Evolutionary conservation across 2,888 invertebrate species (phyloP).

Genomic region (Drosophila fungiperda): DNA sequence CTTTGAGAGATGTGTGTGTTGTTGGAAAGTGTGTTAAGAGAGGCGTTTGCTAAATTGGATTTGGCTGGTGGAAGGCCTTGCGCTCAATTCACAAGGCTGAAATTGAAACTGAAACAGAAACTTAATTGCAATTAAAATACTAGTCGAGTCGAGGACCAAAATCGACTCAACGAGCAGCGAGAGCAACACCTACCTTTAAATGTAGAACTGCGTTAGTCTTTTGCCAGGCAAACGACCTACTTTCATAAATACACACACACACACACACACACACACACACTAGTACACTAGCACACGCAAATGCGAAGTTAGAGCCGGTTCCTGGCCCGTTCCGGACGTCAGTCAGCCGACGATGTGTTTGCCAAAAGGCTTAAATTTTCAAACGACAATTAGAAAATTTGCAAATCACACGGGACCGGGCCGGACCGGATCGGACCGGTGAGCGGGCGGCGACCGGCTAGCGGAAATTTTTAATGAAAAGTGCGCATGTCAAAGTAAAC

Average conservation of each 20-base stretch:
- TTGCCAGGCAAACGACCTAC: slow-evolving; percentile 56
- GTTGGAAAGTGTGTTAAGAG: slow-evolving; percentile 40
- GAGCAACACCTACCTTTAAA: slow-evolving; percentile 71
- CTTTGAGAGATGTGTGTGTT: not conserved
- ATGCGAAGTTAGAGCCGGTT: slow-evolving; percentile 37
- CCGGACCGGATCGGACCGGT: slow-evolving; percentile 20
- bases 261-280: not conserved
- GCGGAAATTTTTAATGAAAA: slow-evolving; percentile 70
- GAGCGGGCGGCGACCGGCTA: slow-evolving; percentile 27
- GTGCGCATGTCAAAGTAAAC: slow-evolving; percentile 56
- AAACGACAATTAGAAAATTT: slow-evolving; percentile 82
- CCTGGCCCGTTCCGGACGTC: slow-evolving; percentile 62
- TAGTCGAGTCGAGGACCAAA: slow-evolving; percentile 43
- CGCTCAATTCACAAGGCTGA: slow-evolving; percentile 54
- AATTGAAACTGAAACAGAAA: slow-evolving; percentile 66
- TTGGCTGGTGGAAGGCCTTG: slow-evolving; percentile 47
- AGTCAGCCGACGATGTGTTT: slow-evolving; percentile 60
- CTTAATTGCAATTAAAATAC: slow-evolving; percentile 72
- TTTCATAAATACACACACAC: slow-evolving; percentile 35
- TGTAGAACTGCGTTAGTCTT: slow-evolving; percentile 51
- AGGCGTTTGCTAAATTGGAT: slow-evolving; percentile 55
- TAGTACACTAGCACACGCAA: slow-evolving; percentile 12
- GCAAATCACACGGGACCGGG: slow-evolving; percentile 65
- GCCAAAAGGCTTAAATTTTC: slow-evolving; percentile 75
- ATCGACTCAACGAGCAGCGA: slow-evolving; percentile 15